phyloP scores from a whole-genome alignment of 2,113 vertebrate species.

The Arvicanthis niloticus region DNA sequence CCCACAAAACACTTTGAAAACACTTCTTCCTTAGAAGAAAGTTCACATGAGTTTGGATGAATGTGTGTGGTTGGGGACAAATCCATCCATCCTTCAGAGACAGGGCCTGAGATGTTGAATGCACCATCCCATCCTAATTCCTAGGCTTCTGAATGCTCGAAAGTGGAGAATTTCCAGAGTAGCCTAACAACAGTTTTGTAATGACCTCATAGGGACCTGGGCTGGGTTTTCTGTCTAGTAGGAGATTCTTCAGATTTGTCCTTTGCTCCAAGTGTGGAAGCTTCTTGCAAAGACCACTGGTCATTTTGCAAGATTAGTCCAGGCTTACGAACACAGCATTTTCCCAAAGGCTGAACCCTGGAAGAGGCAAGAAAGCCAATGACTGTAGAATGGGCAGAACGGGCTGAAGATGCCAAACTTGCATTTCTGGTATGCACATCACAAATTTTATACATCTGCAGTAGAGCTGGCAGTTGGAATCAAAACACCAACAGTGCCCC shows the following conservation, averaged over 20 bases:
- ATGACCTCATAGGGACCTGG: background rate
- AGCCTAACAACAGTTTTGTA: background rate
- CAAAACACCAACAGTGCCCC: background rate
- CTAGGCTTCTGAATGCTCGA: background rate
- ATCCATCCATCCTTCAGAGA: background rate
- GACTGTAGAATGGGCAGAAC: background rate
- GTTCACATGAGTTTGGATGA: conserved; percentile 51
- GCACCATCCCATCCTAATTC: too few relatives aligned
- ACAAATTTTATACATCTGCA: background rate
- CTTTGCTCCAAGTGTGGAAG: background rate
- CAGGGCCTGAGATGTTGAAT: background rate
- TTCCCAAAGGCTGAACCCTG: background rate
- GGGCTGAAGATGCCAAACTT: background rate
- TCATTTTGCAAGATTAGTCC: background rate
- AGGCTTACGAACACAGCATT: background rate
- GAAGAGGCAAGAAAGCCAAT: background rate
- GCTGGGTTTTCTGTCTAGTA: background rate
- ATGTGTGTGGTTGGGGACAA: background rate
- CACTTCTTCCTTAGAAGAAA: conserved; percentile 14
- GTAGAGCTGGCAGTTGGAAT: too few relatives aligned
- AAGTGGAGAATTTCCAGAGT: too few relatives aligned
- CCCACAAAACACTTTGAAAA: conserved; percentile 68
- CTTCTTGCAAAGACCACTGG: background rate
- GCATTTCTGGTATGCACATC: background rate
- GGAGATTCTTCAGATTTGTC: background rate